Percentiles rank a stretch among this genome's conserved stretches.
Conservation (phyloP, 2,113 vertebrate species). For the Apistogramma diplotaenia region DNA sequence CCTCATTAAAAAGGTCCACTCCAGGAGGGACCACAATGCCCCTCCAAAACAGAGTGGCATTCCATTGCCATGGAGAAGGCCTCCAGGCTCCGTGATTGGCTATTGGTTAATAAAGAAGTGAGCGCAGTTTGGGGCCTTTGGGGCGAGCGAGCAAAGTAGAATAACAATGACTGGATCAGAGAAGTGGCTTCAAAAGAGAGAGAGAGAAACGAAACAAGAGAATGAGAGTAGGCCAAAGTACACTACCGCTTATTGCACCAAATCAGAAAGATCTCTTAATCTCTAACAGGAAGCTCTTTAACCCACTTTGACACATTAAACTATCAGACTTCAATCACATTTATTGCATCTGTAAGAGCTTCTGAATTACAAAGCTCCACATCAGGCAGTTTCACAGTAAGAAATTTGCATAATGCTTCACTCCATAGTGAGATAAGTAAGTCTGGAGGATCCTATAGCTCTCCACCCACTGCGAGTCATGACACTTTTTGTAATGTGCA, state of each 20-base stretch:
- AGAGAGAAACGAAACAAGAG: not conserved
- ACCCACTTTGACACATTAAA: constrained; percentile 33
- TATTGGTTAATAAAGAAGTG: constrained; percentile 55
- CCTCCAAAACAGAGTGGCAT: constrained; percentile 62
- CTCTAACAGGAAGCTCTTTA: constrained; percentile 35
- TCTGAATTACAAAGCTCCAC: constrained; percentile 39
- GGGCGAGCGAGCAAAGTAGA: constrained; percentile 41
- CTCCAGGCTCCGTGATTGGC: constrained; percentile 59
- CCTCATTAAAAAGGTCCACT: constrained; percentile 65
- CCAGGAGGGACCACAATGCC: constrained; percentile 60
- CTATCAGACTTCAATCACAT: constrained; percentile 27
- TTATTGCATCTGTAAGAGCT: constrained; percentile 2
- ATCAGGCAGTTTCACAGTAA: not conserved
- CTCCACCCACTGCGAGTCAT: not conserved
- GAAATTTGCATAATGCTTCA: constrained; percentile 30
- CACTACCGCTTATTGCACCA: not conserved
- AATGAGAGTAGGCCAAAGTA: constrained; percentile 13
- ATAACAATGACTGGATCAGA: constrained; percentile 58
- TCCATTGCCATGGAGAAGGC: constrained; percentile 74
- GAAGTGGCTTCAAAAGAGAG: constrained; percentile 2
- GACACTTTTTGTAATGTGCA: not conserved
- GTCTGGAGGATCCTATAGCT: not conserved
- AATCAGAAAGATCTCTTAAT: constrained; percentile 42
- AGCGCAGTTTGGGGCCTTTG: constrained; percentile 54
- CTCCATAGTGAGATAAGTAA: constrained; percentile 20